Evolutionary conservation across 2,113 vertebrate genomes (phyloP), one percentile per base, ranked within the genome.

Genomic region (Odontophorus gujanensis): DNA sequence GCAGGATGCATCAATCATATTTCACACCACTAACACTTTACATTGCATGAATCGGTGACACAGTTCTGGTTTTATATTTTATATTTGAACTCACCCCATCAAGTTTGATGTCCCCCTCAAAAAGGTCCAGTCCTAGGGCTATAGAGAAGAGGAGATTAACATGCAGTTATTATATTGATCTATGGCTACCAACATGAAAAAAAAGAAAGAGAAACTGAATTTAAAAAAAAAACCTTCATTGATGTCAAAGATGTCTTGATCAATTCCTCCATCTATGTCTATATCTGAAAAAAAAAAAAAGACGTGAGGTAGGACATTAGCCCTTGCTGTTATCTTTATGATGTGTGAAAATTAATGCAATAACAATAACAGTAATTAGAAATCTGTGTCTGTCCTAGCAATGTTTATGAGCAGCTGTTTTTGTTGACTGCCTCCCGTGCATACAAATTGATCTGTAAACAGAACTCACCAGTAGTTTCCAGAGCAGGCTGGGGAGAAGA

Each of bases 161-260:
- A 34, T 90, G 34, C 34, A 6, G 69, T 94, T 89, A 89, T 58
- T 72, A 19, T 38, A 91, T 68, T 82, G 78, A 81, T 92, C 72
- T 48, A 36, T 34, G 13, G 21, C 8, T 51, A n/a, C 51, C 48
- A 51, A 18, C 55, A 58, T 6, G 11, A 65, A 71, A 77, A 40
- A 43, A 43, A 61, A 72, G 58, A 73, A 17, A 34, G 58, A 69
- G 68, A 81, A 72, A 80, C 6, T 22, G n/a, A 90, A 76, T 85
- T 87, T 38, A 58, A 3, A 50, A 73, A 38, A 97, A 73, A 53
- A 40, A 99, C 99, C 99, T 98, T 98, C 97, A 91, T 99, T 99
- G 91, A 99, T 98, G 92, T 99, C 97, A 43, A 99, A 98, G 96
- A 99, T 99, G 93, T 99, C 99, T 94, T 59, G 97, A 81, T 98